Percentiles rank a stretch among this genome's conserved stretches.
phyloP scores from a whole-genome alignment of 2,888 invertebrate genomes.

The Fabriciana adippe region DNA sequence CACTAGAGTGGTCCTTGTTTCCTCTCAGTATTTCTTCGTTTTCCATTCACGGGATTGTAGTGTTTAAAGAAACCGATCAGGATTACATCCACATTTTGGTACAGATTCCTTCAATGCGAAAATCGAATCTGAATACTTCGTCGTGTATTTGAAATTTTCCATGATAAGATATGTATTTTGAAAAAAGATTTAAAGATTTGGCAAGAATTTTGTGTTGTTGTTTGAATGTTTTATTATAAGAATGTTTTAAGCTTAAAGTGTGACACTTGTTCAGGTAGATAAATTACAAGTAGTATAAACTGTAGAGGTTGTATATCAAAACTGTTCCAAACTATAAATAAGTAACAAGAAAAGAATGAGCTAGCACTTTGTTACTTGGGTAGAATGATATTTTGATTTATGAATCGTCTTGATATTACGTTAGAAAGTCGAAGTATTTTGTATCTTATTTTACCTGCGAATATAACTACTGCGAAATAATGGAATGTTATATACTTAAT shows the following conservation, averaged over 20 bases:
- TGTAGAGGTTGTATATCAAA: slow-evolving; percentile 16
- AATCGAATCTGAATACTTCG: too few species aligned
- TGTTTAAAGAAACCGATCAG: too few species aligned
- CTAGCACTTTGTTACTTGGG: slow-evolving; percentile 21
- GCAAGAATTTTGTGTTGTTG: too few species aligned
- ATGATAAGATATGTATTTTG: too few species aligned
- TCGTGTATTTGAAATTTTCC: too few species aligned
- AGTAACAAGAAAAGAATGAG: slow-evolving; percentile 23
- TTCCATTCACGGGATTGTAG: too few species aligned
- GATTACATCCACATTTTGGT: too few species aligned
- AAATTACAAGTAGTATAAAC: slow-evolving; percentile 9
- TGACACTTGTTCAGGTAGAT: slow-evolving; percentile 15
- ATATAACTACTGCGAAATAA: not conserved
- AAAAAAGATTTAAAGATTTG: too few species aligned
- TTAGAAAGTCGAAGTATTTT: slow-evolving; percentile 20
- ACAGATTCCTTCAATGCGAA: too few species aligned
- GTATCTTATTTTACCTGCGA: slow-evolving; percentile 8
- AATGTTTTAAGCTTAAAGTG: not conserved
- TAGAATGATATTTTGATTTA: slow-evolving; percentile 34
- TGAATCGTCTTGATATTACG: slow-evolving; percentile 29
- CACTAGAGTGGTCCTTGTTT: too few species aligned
- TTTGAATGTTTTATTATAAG: too few species aligned
- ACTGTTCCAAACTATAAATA: slow-evolving; percentile 27
- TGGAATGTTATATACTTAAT: not conserved
- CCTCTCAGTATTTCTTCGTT: too few species aligned